Base-by-base conservation (phyloP, 2,113 vertebrate species). In the Protobothrops flavoviridis region DNA sequence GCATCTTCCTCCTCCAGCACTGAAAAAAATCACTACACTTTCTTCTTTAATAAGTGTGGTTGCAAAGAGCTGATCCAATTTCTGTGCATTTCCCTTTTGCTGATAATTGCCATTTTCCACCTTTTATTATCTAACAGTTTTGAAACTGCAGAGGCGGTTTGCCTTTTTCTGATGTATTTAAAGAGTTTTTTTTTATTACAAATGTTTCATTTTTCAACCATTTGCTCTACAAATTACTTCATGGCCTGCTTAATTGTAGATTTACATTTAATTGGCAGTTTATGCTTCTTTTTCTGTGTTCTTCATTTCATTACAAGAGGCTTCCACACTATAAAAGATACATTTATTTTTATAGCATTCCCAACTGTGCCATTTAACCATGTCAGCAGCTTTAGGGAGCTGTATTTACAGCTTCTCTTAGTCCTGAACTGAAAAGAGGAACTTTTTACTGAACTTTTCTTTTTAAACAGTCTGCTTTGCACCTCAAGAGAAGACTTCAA, bases 241-340 rank as follows among this genome's bases (percentile, higher is more conserved):
- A 43, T 89, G 88, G 90, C 90, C 90, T 90, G 45, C 45, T 74
- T 90, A 90, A 74, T 90, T 69, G 48, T 74, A 29, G n/a, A 90
- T 50, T 50, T 90, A 50, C 59, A 90, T 90, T 90, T 90, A 74
- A 91, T 74, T 91, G 29, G n/a, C 61, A 81, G 64, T 53, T 69
- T 69, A 50, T 52, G 59, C 89, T 90, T 55, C 33, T 88, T n/a
- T 88, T 81, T 21, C 87, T 88, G 48, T 39, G 50, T 88, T 88
- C 87, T 88, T 88, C 53, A 88, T 88, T 88, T 88, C 29, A 56
- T 21, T 88, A 55, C 29, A 88, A 88, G 87, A 56, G 53, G 50
- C 9, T 88, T 20, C 26, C 45, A 69, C 59, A 69, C 43, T 52
- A 64, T 90, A 69, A 69, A 90, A 90, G 45, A 90, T 45, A n/a